These are phyloP conservation scores for Teleogryllus oceanicus DNA, from an alignment of 2,888 invertebrate species.

Conservation along the genomic window DNA sequence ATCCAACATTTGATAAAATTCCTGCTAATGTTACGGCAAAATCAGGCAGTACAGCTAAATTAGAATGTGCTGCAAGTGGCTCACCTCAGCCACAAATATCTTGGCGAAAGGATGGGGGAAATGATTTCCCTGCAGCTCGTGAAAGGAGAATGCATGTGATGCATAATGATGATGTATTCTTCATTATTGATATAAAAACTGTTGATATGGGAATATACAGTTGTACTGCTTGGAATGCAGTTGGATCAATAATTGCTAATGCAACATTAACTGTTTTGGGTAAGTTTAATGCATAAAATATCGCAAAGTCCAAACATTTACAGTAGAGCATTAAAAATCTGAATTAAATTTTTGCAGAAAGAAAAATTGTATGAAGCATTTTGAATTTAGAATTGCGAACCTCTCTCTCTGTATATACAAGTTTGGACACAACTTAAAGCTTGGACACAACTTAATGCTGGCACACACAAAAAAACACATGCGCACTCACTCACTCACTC, in stretches of 20 bases:
- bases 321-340: too few relatives aligned
- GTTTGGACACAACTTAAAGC: too few relatives aligned
- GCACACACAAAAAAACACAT: too few relatives aligned
- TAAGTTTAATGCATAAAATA: conserved; percentile 40
- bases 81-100: conserved; percentile 85
- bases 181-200: conserved; percentile 86
- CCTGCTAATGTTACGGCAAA: conserved; percentile 81
- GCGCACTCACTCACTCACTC: too few relatives aligned
- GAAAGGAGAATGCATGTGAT: conserved; percentile 91
- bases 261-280: conserved; percentile 76
- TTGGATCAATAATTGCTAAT: conserved; percentile 81
- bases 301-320: too few relatives aligned
- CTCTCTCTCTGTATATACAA: too few relatives aligned
- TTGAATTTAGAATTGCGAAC: too few relatives aligned
- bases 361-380: too few relatives aligned
- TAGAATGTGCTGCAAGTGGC: conserved; percentile 89
- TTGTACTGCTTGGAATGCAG: conserved; percentile 87
- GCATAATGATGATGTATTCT: conserved; percentile 86
- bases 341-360: too few relatives aligned
- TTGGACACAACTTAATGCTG: too few relatives aligned
- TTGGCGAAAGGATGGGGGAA: conserved; percentile 89
- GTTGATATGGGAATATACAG: conserved; percentile 89
- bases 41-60: conserved; percentile 78
- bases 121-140: conserved; percentile 90
- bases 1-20: conserved; percentile 78